Base-by-base conservation (phyloP, 2,113 vertebrate genomes). In the Vombatus ursinus region DNA sequence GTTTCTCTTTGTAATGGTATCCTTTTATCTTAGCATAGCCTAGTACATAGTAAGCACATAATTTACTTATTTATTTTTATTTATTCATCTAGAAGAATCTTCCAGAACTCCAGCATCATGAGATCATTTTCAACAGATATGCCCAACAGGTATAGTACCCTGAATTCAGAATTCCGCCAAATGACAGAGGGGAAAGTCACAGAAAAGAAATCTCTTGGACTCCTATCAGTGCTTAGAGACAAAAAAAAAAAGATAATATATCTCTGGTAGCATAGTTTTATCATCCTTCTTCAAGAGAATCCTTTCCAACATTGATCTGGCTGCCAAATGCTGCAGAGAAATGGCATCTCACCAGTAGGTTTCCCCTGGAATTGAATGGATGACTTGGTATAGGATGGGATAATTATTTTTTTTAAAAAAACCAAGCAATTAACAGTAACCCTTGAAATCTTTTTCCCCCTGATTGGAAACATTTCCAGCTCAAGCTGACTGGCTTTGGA, bases 121-220 rank as follows among this genome's bases (percentile, higher is more conserved):
- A 98, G 93, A 95, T 54, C 37, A 7, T 98, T 96, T 99, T 99
- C 98, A 93, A 97, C 89, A 98, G 77, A 97, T 97, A 98, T 0
- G 89, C 97, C 68, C 95, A 97, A 7, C 97, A 99, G 98, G 99
- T 99, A 98, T 2, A 89, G 52, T 95, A 77, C 51, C 49, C 26
- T 51, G 31, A 68, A 2, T 14, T 0, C 3, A 92, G 50, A 5
- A 22, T 2, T 31, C 77, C 31, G 11, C 19, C 28, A 3, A 2
- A 68, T 90, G 92, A 89, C 23, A 3, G 19, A 0, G 1, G 92
- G 51, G 90, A 90, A 50, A 44, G 25, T 92, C 50, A 53, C 44
- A 89, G 95, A 91, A 96, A 89, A 37, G 57, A 95, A 93, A 47
- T 3, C 61, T 57, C 8, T 95, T 0, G 16, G 52, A 24, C 37